Evolutionary conservation across 1,140 invertebrate genomes (phyloP), one percentile per base, ranked within the genome.

Genomic region (Pseudomyrmex gracilis): DNA sequence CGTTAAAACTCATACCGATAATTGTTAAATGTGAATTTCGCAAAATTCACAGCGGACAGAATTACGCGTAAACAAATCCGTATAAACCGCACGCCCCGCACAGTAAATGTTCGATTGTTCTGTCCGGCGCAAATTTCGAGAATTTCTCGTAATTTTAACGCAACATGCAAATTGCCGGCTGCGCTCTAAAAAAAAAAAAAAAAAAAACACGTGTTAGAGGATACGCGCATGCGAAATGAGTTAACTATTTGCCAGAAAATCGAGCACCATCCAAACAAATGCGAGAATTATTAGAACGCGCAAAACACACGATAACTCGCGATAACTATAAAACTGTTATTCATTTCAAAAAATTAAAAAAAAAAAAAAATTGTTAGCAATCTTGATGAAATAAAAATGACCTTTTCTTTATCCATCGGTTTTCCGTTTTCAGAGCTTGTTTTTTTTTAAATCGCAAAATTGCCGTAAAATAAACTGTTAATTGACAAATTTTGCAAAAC

Each of bases 151-250:
- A 20, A 13, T 68, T 34, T 15, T 53, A 20, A 43, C 71, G 53
- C 58, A 80, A 47, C 66, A 71, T 80, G 53, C 53, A 80, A 80
- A 70, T 80, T n/a, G n/a, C 20, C 0, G 60, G 47, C 43, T 24
- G 53, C 15, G 1, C 10, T 78, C 34, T 34, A 34, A 34, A n/a
- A n/a, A n/a, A n/a, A n/a, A n/a, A n/a, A n/a, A n/a, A n/a, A n/a
- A n/a, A n/a, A n/a, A n/a, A 47, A 78, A 47, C 12, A 15, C 22
- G 3, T 67, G 22, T 7, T 34, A 34, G 0, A 34, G 7, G 34
- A 34, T 34, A 34, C 34, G 34, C 34, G 34, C 34, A 34, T 34
- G 34, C 34, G 5, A 34, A 34, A 34, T 34, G 15, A 20, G 15
- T 43, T n/a, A n/a, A 47, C 0, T 7, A 55, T 68, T 70, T 47